phyloP scores from a whole-genome alignment of 2,888 invertebrate genomes.

The Ormyrus pomaceus region DNA sequence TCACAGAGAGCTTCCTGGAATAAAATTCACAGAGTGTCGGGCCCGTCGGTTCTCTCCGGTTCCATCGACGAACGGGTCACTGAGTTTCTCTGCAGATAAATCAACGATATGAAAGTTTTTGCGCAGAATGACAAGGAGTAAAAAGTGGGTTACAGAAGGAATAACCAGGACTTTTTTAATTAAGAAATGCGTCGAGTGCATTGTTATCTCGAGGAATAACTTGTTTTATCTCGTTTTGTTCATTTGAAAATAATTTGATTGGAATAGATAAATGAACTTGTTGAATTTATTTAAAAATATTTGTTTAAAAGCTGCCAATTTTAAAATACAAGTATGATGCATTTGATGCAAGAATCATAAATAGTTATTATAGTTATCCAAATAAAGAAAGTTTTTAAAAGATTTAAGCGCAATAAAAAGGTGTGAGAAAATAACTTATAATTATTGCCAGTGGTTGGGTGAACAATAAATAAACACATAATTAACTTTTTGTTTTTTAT shows the following conservation, averaged over 20 bases:
- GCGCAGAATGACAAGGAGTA: slow-evolving; percentile 2
- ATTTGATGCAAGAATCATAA: no score
- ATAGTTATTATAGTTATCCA: no score
- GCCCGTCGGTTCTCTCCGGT: neutral
- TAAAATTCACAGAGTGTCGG: slow-evolving; percentile 25
- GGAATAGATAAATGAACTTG: neutral
- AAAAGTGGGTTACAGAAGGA: slow-evolving; percentile 3
- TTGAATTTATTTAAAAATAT: neutral
- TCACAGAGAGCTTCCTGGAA: slow-evolving; percentile 43
- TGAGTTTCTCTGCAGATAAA: slow-evolving; percentile 54
- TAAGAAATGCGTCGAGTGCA: slow-evolving; percentile 23
- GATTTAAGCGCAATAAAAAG: no score
- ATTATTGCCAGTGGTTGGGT: neutral
- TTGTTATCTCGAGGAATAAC: neutral
- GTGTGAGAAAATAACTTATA: neutral
- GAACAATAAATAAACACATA: slow-evolving; percentile 2
- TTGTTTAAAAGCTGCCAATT: no score
- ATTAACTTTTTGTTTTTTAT: slow-evolving; percentile 52
- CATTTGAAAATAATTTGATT: neutral
- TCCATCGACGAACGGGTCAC: slow-evolving; percentile 28
- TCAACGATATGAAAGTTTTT: slow-evolving; percentile 50
- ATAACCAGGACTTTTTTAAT: slow-evolving; percentile 38
- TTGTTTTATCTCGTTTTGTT: neutral
- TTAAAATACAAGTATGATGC: no score
- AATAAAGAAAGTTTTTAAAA: no score